phyloP scores from a whole-genome alignment of 2,888 invertebrate species.

The Loripinus fragilis region DNA sequence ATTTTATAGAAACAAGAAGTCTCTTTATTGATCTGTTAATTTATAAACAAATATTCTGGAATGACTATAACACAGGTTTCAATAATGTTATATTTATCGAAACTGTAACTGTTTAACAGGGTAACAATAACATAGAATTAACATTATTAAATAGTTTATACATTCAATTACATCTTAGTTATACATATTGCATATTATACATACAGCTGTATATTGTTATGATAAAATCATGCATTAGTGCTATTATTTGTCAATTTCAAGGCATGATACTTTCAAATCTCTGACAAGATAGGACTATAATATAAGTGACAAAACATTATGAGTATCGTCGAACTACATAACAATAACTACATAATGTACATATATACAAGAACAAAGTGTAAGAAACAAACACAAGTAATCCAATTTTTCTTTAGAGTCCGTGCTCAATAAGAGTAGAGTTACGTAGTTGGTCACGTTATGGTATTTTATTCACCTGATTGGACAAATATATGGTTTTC shows the following conservation, averaged over 20 bases:
- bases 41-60: too few species aligned
- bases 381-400: not conserved
- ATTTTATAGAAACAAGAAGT: too few species aligned
- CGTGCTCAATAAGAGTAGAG: not conserved
- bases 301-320: too few species aligned
- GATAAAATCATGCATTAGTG: not conserved
- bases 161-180: not conserved
- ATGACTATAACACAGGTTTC: too few species aligned
- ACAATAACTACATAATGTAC: not conserved
- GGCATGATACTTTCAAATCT: not conserved
- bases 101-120: not conserved
- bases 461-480: too few species aligned
- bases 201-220: too few species aligned
- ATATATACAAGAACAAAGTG: not conserved
- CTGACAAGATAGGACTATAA: not conserved
- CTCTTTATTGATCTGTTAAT: too few species aligned
- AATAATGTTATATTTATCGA: not conserved
- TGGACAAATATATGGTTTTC: too few species aligned
- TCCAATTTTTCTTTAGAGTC: not conserved
- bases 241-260: not conserved
- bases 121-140: slow-evolving; percentile 13
- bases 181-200: not conserved
- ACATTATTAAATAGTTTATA: not conserved
- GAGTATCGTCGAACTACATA: too few species aligned
- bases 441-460: too few species aligned